phyloP scores from a whole-genome alignment of 2,888 invertebrate genomes.

The Drosophila vallismaia region DNA sequence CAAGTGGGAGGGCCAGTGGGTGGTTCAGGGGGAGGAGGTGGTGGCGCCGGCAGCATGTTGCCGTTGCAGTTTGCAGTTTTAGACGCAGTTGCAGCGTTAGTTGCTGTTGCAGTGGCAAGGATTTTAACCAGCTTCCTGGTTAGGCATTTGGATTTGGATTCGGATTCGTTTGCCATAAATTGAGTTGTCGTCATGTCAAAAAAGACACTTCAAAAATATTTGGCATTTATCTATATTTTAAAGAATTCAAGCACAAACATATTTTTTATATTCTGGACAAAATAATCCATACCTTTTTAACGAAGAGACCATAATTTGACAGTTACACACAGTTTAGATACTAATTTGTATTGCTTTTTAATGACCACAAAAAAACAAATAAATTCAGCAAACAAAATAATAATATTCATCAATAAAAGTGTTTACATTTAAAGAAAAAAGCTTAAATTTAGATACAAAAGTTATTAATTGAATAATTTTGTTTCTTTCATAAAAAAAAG shows the following conservation, averaged over 20 bases:
- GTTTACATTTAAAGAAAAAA: too few relatives aligned
- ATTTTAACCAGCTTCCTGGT: constrained; percentile 69
- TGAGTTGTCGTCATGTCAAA: constrained; percentile 36
- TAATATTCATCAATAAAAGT: too few relatives aligned
- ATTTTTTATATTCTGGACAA: too few relatives aligned
- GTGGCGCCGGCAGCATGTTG: constrained; percentile 46
- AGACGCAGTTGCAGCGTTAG: constrained; percentile 30
- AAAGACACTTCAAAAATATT: background rate
- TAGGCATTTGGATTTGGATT: constrained; percentile 47
- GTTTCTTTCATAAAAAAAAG: too few relatives aligned
- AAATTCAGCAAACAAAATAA: too few relatives aligned
- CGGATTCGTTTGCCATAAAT: constrained; percentile 59
- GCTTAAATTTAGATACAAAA: too few relatives aligned
- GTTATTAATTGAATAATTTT: too few relatives aligned
- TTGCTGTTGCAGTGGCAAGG: constrained; percentile 55
- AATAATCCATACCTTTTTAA: too few relatives aligned
- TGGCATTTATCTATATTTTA: background rate
- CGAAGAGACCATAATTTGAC: too few relatives aligned
- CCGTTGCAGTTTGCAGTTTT: constrained; percentile 18
- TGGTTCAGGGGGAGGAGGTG: background rate
- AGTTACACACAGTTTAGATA: too few relatives aligned
- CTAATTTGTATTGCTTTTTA: too few relatives aligned
- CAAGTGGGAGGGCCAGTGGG: constrained; percentile 11
- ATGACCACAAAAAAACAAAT: too few relatives aligned
- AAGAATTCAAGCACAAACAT: background rate